Evolutionary conservation across 2,797 vertebrate genomes (phyloP).

Genomic region (Atherinosoma microstoma): DNA sequence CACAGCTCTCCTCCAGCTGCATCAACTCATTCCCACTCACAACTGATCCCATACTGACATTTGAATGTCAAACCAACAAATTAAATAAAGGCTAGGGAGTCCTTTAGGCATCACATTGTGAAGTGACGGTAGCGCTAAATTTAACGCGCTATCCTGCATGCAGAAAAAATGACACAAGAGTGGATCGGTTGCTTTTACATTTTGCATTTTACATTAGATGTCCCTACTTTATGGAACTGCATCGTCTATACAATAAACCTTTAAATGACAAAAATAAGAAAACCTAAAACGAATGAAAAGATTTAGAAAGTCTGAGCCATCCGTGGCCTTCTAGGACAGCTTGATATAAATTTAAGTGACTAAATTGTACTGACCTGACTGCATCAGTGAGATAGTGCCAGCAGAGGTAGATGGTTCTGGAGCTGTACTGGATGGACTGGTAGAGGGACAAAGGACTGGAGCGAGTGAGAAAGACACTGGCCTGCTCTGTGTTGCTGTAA

Average conservation of each 20-base stretch:
- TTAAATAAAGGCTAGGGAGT: not conserved
- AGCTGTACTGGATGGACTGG: conserved; percentile 89
- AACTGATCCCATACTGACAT: not conserved
- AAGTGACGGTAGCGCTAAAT: not conserved
- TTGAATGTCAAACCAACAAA: not conserved
- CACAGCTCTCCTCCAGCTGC: not conserved
- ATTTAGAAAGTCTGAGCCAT: too few species aligned
- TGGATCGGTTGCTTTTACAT: not conserved
- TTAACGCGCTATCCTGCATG: not conserved
- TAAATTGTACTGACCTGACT: conserved; percentile 83
- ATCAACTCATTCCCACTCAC: not conserved
- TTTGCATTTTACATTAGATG: not conserved
- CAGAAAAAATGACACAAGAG: not conserved
- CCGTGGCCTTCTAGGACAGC: too few species aligned
- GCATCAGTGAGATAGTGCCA: conserved; percentile 91
- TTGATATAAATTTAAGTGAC: not conserved
- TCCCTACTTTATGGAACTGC: not conserved
- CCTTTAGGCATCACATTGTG: not conserved
- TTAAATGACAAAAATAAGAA: not conserved
- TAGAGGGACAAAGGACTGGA: conserved; percentile 85
- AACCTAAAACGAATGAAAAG: not conserved
- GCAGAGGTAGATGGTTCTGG: conserved; percentile 89
- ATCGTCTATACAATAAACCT: not conserved
- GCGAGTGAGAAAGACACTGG: conserved; percentile 86
- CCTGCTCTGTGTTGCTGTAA: conserved; percentile 89